Percentiles rank a stretch among this genome's conserved stretches.
These are phyloP conservation scores for Iphiclides podalirius DNA, from an alignment of 2,888 invertebrate genomes.

Conservation along the genomic window DNA sequence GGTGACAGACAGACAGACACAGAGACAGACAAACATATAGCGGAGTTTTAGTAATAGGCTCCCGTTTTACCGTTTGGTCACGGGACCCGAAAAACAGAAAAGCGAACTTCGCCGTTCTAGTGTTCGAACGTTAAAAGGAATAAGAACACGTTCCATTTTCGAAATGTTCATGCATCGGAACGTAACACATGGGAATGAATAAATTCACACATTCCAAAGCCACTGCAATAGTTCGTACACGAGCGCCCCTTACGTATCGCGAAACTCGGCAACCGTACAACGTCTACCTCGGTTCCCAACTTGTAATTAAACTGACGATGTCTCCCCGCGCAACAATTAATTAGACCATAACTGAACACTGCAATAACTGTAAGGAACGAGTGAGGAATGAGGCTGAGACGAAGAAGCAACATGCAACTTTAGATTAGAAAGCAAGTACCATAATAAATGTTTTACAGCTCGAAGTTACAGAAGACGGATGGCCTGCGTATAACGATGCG, in stretches of 20 bases:
- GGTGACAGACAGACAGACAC: too few species aligned
- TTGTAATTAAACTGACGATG: constrained; percentile 62
- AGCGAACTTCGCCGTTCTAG: too few species aligned
- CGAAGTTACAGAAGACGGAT: constrained; percentile 28
- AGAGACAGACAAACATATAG: too few species aligned
- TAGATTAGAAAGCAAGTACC: constrained; percentile 44
- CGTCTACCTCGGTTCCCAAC: constrained; percentile 36
- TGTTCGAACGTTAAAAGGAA: too few species aligned
- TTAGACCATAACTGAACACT: constrained; percentile 52
- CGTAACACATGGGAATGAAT: neutral
- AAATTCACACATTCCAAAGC: constrained; percentile 1
- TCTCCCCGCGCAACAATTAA: constrained; percentile 57
- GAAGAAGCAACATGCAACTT: constrained; percentile 42
- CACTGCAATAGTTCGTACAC: neutral
- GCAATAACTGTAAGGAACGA: constrained; percentile 47
- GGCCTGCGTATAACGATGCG: constrained; percentile 21
- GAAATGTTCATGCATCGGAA: neutral
- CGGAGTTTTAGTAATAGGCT: too few species aligned
- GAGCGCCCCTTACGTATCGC: neutral
- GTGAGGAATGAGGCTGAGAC: constrained; percentile 48
- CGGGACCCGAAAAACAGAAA: too few species aligned
- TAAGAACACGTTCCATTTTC: neutral
- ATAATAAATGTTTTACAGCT: constrained; percentile 32
- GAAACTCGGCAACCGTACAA: constrained; percentile 1
- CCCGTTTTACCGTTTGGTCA: too few species aligned